Percentiles rank a stretch among this genome's conserved stretches.
phyloP scores from a whole-genome alignment of 35 echinoderm and acorn worm genomes.

The Stichopus chloronotus region DNA sequence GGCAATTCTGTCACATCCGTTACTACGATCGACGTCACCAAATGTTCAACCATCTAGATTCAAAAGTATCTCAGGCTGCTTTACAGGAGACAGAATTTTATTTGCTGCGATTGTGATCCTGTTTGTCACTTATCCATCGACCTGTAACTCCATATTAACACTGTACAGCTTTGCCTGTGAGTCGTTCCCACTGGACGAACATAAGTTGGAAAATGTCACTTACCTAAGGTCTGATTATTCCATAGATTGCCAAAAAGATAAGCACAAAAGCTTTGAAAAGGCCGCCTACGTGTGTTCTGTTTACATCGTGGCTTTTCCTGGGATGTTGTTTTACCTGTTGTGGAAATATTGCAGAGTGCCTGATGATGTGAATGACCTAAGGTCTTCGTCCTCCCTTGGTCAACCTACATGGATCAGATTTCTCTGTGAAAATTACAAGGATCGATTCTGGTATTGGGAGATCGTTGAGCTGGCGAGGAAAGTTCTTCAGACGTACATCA shows the following conservation, averaged over 20 bases:
- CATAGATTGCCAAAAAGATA: background rate
- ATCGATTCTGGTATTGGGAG: constrained; percentile 61
- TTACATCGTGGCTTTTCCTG: background rate
- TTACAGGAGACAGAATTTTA: background rate
- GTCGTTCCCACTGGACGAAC: background rate
- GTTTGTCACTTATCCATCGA: background rate
- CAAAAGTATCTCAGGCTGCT: background rate
- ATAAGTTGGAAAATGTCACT: background rate
- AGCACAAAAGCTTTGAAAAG: background rate
- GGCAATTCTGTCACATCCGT: background rate
- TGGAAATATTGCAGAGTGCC: background rate
- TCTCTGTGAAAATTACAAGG: constrained; percentile 67
- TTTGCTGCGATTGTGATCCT: background rate
- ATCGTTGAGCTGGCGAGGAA: constrained; percentile 60
- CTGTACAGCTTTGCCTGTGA: constrained; percentile 19
- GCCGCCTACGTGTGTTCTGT: background rate
- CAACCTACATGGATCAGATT: constrained; percentile 41
- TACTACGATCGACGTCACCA: too few relatives aligned
- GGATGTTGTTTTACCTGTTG: background rate
- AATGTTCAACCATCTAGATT: too few relatives aligned
- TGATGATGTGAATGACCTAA: background rate
- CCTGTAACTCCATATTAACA: constrained; percentile 36
- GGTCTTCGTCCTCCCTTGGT: background rate
- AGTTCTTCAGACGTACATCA: constrained; percentile 37
- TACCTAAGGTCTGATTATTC: background rate